Evolutionary conservation across 2,888 invertebrate genomes (phyloP).

Genomic region (Acrobasis suavella): DNA sequence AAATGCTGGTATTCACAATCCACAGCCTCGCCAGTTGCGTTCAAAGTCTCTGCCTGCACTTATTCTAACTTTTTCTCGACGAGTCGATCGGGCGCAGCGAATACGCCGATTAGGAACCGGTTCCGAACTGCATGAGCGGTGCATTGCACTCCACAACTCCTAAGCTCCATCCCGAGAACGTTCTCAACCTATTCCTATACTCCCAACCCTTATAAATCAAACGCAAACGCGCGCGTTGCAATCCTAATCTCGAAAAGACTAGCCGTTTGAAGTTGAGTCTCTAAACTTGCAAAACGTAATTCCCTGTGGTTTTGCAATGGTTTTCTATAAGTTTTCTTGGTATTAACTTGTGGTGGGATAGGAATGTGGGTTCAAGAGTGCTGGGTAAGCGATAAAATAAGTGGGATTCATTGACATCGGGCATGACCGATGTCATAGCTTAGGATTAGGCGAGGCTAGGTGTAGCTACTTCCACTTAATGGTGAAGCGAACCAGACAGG

Average conservation of each 20-base stretch:
- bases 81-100: conserved; percentile 61
- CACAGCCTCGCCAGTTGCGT: neutral
- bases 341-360: conserved; percentile 39
- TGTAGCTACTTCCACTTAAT: conserved; percentile 30
- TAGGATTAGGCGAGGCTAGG: conserved; percentile 56
- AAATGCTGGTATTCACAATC: neutral
- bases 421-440: conserved; percentile 60
- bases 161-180: conserved; percentile 44
- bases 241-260: conserved; percentile 35
- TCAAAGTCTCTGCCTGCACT: conserved; percentile 52
- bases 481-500: neutral
- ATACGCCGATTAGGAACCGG: conserved; percentile 75
- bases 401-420: conserved; percentile 72
- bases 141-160: conserved; percentile 62
- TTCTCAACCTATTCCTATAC: conserved; percentile 42
- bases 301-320: conserved; percentile 41
- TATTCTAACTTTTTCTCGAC: conserved; percentile 69
- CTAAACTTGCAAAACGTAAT: conserved; percentile 42
- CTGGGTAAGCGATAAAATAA: conserved; percentile 60
- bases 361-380: conserved; percentile 46
- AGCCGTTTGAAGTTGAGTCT: conserved; percentile 36
- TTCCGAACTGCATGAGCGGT: conserved; percentile 55
- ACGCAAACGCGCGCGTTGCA: conserved; percentile 48
- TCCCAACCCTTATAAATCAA: conserved; percentile 39
- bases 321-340: conserved; percentile 38